Evolutionary conservation across 2,113 vertebrate species (phyloP), one percentile per base, ranked within the genome.

Genomic region (Sylvia atricapilla): DNA sequence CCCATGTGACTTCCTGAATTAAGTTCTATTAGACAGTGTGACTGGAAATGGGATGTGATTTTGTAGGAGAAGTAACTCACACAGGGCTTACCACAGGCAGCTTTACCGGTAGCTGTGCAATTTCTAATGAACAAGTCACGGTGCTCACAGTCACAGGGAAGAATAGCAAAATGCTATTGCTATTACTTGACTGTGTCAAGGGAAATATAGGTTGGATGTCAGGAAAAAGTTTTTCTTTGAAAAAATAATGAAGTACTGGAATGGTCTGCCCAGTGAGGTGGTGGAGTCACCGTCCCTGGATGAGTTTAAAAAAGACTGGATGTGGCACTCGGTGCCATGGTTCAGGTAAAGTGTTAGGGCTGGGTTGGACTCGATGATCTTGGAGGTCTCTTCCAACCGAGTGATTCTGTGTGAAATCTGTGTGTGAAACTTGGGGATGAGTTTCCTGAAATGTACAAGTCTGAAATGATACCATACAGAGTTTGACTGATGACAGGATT

Each of bases 31-130:
- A 16, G 62, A 35, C 37, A 50, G 15, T 6, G 28, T 66, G 70
- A 27, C 37, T 69, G 43, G 35, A 64, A 74, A 17, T 35, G 2
- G 4, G 31, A 30, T 43, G 27, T 28, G 53, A 25, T 67, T 17
- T 31, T 5, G 7, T 13, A 55, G 81, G 47, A 89, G 46, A 44
- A 39, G 25, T 43, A 13, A 9, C 37, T 66, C 16, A 13, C 1
- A 1, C 2, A 7, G 49, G 30, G 5, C 8, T 58, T 4, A 0
- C 64, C 59, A 31, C 59, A 30, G 41, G 49, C 3, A 5, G 44
- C 49, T 22, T 8, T 46, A 8, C 4, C 20, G 55, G 14, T 23
- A 28, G 30, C 17, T 58, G 12, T 73, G 33, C 18, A 50, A 3
- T 55, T 84, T 66, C 44, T 2, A 0, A 3, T 28, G 15, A 25